These are phyloP conservation scores for Osmerus mordax DNA, from an alignment of 2,113 vertebrate species.

Conservation along the genomic window DNA sequence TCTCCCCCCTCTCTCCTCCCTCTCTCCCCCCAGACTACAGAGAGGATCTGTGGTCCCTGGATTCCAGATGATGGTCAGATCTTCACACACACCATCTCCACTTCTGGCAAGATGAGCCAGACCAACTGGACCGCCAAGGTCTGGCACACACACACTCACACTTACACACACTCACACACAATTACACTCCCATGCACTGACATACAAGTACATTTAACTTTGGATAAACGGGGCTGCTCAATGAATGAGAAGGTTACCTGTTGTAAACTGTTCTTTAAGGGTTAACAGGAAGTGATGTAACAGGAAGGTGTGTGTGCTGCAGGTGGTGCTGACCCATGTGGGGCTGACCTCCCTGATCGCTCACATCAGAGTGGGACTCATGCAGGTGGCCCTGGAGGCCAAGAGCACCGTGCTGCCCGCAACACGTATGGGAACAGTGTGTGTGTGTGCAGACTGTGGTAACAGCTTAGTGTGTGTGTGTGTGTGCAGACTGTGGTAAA, in stretches of 20 bases:
- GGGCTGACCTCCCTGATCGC: constrained; percentile 80
- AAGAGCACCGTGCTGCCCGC: constrained; percentile 77
- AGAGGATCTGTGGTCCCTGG: constrained; percentile 80
- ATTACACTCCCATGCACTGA: background rate
- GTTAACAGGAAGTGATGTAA: background rate
- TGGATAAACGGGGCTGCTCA: too few relatives aligned
- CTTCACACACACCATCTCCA: constrained; percentile 83
- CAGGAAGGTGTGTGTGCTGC: constrained; percentile 1
- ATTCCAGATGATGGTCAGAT: constrained; percentile 83
- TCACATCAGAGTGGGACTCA: constrained; percentile 77
- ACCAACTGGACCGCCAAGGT: constrained; percentile 85
- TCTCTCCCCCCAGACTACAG: constrained; percentile 40
- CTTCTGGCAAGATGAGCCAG: constrained; percentile 79
- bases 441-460: constrained; percentile 51
- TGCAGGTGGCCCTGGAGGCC: constrained; percentile 81
- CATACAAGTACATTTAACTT: background rate
- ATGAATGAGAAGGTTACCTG: too few relatives aligned
- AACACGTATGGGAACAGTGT: constrained; percentile 69
- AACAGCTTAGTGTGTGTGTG: constrained; percentile 46
- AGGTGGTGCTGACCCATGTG: constrained; percentile 78
- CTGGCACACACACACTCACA: background rate
- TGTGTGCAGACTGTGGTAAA: constrained; percentile 38
- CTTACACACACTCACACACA: background rate
- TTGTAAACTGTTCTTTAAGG: too few relatives aligned
- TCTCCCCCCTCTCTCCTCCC: background rate